Conservation (phyloP, 2,797 vertebrate species). For the Scolopax rusticola region DNA sequence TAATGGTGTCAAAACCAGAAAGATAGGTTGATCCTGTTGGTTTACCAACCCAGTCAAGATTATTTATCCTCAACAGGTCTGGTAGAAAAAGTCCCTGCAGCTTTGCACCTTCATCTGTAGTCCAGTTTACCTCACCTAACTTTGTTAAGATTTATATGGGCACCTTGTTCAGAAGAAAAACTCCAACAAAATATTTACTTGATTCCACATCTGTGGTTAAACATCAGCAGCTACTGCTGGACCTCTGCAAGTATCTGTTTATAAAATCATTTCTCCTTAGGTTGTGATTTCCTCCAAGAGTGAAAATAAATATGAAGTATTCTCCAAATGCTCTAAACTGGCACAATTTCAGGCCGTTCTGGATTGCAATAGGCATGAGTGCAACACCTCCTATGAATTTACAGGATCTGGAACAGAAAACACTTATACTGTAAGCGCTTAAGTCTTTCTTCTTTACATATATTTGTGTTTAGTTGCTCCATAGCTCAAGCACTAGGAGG, state of each 20-base stretch:
- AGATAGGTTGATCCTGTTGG: background rate
- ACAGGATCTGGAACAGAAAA: background rate
- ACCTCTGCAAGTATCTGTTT: background rate
- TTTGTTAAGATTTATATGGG: background rate
- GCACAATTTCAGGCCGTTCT: background rate
- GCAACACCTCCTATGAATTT: background rate
- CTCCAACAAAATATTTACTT: background rate
- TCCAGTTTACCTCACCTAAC: background rate
- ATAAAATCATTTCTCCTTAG: background rate
- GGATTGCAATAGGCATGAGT: background rate
- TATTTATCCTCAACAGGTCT: background rate
- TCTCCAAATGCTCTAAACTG: background rate
- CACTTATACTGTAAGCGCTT: background rate
- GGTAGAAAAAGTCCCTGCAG: background rate
- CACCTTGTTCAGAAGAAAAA: background rate
- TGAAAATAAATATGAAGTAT: background rate
- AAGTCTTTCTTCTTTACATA: background rate
- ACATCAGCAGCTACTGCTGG: background rate
- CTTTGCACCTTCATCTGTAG: background rate
- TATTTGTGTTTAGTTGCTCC: background rate
- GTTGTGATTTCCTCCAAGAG: background rate
- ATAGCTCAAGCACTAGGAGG: background rate
- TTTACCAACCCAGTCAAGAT: background rate
- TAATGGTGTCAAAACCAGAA: background rate
- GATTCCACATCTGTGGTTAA: background rate